These are phyloP conservation scores for Lycophotia porphyrea DNA, from an alignment of 2,888 invertebrate genomes.

Conservation along the genomic window DNA sequence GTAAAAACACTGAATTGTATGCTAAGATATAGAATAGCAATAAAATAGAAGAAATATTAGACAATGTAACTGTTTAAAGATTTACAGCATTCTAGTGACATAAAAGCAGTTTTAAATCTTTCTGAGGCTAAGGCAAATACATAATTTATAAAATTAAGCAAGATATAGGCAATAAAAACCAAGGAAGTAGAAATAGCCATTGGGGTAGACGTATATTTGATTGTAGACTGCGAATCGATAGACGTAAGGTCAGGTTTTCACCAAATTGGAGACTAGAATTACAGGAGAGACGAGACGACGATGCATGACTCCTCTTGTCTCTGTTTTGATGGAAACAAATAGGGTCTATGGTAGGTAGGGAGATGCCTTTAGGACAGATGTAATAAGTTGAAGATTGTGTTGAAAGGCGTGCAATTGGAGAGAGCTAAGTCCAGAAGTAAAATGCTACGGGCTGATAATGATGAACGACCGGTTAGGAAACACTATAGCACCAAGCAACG, in stretches of 20 bases:
- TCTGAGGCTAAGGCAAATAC: background rate
- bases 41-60: slow-evolving; percentile 3
- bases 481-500: background rate
- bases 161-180: background rate
- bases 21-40: background rate
- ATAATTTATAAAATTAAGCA: background rate
- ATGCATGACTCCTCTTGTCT: too few relatives aligned
- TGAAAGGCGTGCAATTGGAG: background rate
- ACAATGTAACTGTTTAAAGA: background rate
- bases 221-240: background rate
- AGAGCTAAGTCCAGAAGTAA: background rate
- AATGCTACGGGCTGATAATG: background rate
- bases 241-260: background rate
- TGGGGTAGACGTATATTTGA: background rate
- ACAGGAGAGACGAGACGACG: background rate
- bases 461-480: background rate
- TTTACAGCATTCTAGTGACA: background rate
- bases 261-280: background rate
- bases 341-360: too few relatives aligned
- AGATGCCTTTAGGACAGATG: background rate
- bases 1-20: background rate
- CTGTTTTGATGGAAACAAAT: background rate
- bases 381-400: background rate
- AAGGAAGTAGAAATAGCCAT: background rate
- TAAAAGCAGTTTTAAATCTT: background rate